Percentiles rank a stretch among this genome's conserved stretches.
phyloP scores from a whole-genome alignment of 37 sponge, comb jelly and placozoan species.

The Diacarnus erythraeanus region DNA sequence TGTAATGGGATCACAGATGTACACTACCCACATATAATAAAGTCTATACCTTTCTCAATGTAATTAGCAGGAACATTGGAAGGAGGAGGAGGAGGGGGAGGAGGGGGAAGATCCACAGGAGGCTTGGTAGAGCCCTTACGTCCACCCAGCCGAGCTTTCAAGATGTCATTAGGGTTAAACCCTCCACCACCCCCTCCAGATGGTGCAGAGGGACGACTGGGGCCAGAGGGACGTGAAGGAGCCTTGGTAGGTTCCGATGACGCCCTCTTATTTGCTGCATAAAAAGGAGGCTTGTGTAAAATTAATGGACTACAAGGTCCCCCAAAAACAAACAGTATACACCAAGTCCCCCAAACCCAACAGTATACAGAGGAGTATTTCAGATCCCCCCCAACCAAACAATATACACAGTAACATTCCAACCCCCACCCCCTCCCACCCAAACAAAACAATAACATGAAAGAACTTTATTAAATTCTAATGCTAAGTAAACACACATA shows the following conservation, averaged over 20 bases:
- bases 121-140: constrained; percentile 1
- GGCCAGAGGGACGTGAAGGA: constrained; percentile 1
- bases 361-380: too few species aligned
- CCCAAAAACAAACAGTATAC: too few species aligned
- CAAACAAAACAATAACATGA: too few species aligned
- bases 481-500: too few species aligned
- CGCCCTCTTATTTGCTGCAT: constrained; percentile 4
- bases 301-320: too few species aligned
- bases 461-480: too few species aligned
- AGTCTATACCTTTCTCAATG: constrained; percentile 60
- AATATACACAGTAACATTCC: too few species aligned
- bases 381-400: too few species aligned
- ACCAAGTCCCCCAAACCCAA: too few species aligned
- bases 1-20: not conserved
- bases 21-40: not conserved
- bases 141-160: constrained; percentile 37
- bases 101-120: constrained; percentile 51
- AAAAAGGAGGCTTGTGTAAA: not conserved
- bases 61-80: constrained; percentile 51
- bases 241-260: constrained; percentile 4
- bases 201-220: constrained; percentile 12
- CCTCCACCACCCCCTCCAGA: constrained; percentile 29
- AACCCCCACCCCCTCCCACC: too few species aligned
- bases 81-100: constrained; percentile 65
- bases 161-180: constrained; percentile 61